A percentile compares a stretch with the other conserved stretches of the same genome.
Conservation (phyloP, 2,888 invertebrate genomes). For the Cristatella mucedo region DNA sequence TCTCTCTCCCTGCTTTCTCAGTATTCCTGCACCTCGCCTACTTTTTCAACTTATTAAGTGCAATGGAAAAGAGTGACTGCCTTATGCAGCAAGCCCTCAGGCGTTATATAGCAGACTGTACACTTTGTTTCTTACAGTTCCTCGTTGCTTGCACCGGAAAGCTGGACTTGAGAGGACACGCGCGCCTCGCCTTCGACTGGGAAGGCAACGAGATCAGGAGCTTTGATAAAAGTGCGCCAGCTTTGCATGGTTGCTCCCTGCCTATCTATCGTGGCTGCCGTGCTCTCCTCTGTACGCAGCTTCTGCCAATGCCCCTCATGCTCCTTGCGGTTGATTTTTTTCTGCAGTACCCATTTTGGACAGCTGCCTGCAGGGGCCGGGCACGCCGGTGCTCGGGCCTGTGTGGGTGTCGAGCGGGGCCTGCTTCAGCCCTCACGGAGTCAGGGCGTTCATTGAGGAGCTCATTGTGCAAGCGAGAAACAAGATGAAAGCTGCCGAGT, state of each 20-base stretch:
- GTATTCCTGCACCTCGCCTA: no score
- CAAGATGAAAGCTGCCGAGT: slow-evolving; percentile 23
- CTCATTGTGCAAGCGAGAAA: slow-evolving; percentile 21
- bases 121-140: slow-evolving; percentile 28
- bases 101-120: no score
- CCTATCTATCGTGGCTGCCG: no score
- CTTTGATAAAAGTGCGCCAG: slow-evolving; percentile 23
- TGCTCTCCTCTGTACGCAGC: no score
- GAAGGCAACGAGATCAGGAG: slow-evolving; percentile 28
- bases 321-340: no score
- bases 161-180: slow-evolving; percentile 25
- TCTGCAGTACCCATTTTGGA: slow-evolving; percentile 31
- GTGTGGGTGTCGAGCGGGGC: slow-evolving; percentile 37
- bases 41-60: no score
- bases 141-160: slow-evolving; percentile 29
- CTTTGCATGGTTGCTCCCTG: background rate
- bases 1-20: no score
- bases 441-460: slow-evolving; percentile 23
- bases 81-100: no score
- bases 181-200: slow-evolving; percentile 31
- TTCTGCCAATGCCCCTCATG: no score
- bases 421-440: slow-evolving; percentile 34
- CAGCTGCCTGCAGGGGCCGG: slow-evolving; percentile 27
- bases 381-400: slow-evolving; percentile 32
- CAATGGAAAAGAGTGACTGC: no score